Conservation (phyloP, 2,797 vertebrate genomes). For the Cheirogaleus major region DNA sequence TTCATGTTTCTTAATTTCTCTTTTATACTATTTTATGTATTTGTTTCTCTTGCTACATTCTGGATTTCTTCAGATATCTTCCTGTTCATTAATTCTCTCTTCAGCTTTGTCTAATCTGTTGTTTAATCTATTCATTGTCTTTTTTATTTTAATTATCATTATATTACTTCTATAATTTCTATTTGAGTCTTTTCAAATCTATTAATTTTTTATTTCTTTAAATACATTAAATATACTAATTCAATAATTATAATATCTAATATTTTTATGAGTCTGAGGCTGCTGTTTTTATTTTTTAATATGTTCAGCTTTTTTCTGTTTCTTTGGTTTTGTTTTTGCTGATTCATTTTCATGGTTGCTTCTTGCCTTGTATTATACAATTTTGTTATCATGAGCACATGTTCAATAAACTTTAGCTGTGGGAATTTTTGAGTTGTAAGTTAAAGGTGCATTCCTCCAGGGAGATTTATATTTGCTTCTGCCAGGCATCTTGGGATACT, state of each 20-base stretch:
- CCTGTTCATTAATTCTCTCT: conserved; percentile 34
- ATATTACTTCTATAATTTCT: neutral
- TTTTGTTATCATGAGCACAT: neutral
- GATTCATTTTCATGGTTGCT: neutral
- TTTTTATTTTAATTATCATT: conserved; percentile 11
- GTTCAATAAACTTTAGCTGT: neutral
- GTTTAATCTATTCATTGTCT: neutral
- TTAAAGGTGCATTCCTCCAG: neutral
- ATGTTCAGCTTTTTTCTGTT: neutral
- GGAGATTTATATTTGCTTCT: conserved; percentile 37
- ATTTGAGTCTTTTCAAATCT: conserved; percentile 21
- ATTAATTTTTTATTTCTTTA: conserved; percentile 34
- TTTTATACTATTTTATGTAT: neutral
- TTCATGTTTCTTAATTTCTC: neutral
- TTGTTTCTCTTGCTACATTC: neutral
- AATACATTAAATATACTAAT: neutral
- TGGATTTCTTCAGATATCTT: neutral
- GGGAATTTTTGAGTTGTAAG: neutral
- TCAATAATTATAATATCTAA: neutral
- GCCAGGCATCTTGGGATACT: neutral
- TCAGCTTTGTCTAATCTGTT: neutral
- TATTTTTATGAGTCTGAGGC: neutral
- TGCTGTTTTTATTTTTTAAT: neutral
- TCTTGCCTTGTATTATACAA: conserved; percentile 5
- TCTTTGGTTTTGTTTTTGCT: neutral